Evolutionary conservation across 1,140 invertebrate species (phyloP), one percentile per base, ranked within the genome.

Genomic region (Drosophila subobscura): DNA sequence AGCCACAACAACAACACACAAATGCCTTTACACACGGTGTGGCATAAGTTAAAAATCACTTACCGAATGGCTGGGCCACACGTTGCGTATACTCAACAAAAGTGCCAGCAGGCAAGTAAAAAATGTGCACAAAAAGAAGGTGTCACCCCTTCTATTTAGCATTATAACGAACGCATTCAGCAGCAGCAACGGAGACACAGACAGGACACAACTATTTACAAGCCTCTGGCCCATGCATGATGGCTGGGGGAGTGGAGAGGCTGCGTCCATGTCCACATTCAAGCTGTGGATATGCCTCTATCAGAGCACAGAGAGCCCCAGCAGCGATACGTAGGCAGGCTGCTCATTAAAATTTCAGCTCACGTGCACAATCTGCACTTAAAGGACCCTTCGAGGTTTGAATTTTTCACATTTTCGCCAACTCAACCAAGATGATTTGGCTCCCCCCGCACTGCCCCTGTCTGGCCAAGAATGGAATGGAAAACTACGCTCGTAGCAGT

Each of bases 281-380:
- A 10, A 46, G 20, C 16, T 46, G 44, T 14, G 14, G 42, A 57
- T 29, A 70, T 53, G 79, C 53, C 63, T 45, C 59, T 63, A 56
- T 81, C 70, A 58, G 68, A 64, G 47, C 52, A 55, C 4, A 37
- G 33, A 20, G 16, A 20, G 16, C 16, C 33, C 10, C 33, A 4
- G 1, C 8, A 33, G 33, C 33, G 3, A 12, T 40, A 14, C 40
- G 58, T 29, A 20, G 16, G 16, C 16, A 51, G 55, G 47, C 46
- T 57, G 58, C 81, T 77, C 81, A 86, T 86, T 85, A 86, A 85
- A 86, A 85, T 85, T 85, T 85, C 80, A 86, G 63, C 42, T 71
- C 80, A 85, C 80, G 80, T 85, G 79, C 77, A 72, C 80, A 84
- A 84, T 84, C 80, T 84, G 79, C 80, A 84, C 80, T 84, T 86